These are phyloP conservation scores for Cylas formicarius DNA, from an alignment of 1,140 invertebrate species.

Conservation along the genomic window DNA sequence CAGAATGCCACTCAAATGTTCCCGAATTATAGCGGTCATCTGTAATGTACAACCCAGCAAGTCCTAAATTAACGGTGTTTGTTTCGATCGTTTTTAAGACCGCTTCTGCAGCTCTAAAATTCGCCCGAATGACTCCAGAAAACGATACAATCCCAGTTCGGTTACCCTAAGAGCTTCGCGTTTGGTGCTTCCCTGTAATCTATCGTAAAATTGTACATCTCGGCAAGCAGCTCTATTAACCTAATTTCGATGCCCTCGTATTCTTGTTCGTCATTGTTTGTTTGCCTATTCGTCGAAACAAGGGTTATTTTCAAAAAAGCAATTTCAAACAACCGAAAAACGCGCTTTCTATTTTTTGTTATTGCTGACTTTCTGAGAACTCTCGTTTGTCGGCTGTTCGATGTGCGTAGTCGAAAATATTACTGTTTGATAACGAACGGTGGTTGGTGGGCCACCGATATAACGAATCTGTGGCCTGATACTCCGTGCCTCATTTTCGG, in stretches of 20 bases:
- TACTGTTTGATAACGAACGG: conserved; percentile 61
- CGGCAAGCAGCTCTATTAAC: conserved; percentile 51
- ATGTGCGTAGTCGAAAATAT: no score
- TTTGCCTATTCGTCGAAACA: no score
- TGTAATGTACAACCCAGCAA: conserved; percentile 61
- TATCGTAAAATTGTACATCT: conserved; percentile 59
- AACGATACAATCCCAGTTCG: conserved; percentile 7
- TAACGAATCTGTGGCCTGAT: conserved; percentile 60
- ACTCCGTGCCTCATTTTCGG: conserved; percentile 58
- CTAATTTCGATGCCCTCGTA: conserved; percentile 66
- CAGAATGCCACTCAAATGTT: conserved; percentile 52
- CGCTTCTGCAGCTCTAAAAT: conserved; percentile 48
- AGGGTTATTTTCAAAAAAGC: no score
- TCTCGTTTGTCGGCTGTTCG: no score
- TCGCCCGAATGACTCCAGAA: background rate
- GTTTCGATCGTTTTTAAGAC: conserved; percentile 46
- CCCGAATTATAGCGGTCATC: conserved; percentile 49
- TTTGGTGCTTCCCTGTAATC: conserved; percentile 54
- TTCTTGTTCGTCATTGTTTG: conserved; percentile 43
- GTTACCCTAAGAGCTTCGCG: conserved; percentile 44
- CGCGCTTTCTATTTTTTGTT: background rate
- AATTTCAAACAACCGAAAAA: conserved; percentile 16
- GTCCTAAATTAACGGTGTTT: conserved; percentile 52
- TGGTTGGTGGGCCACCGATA: conserved; percentile 58
- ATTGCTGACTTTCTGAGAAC: background rate